Base-by-base conservation (phyloP, 1,140 invertebrate species). In the Drosophila bocqueti region DNA sequence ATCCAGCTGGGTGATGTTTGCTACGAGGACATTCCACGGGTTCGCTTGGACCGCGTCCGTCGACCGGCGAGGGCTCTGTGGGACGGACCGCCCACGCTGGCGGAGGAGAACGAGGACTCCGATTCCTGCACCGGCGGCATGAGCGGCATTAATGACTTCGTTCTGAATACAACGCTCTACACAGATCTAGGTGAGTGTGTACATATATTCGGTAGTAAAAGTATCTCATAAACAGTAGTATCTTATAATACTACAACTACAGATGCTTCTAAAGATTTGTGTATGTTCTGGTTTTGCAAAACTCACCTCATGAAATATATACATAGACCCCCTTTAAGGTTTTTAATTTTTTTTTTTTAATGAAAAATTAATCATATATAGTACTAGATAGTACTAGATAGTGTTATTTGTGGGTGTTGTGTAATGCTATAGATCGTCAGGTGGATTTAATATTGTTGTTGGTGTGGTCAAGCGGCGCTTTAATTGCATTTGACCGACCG, bases 101-200 rank as follows among this genome's bases (percentile, higher is more conserved):
- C 75, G n/a, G 92, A 93, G 65, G 92, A 93, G 73, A 90, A 92
- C 29, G 92, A 93, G 76, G 92, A 93, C 34, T 90, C 90, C 8
- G 91, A 93, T 66, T 76, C 78, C 24, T 91, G 83, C 42, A 45
- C 79, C 13, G 77, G 76, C 15, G 84, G 84, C n/a, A 87, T 87
- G 77, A 87, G 40, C 45, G 81, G 84, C 16, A 74, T 87, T 46
- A 92, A 83, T 57, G 92, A 92, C 45, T 86, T 93, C 62, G 86
- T 82, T 47, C 60, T 92, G 8, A 93, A 93, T 43, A 92, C 92
- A 34, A 93, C 92, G 36, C 79, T 93, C 36, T 92, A 93, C 69
- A 86, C 79, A 82, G 89, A 92, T 78, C 62, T 92, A 92, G 92
- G 92, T 93, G 59, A 92, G 91, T 84, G 40, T 38, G 11, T 15